phyloP scores from a whole-genome alignment of 1,140 invertebrate genomes.

The Anthonomus grandis region DNA sequence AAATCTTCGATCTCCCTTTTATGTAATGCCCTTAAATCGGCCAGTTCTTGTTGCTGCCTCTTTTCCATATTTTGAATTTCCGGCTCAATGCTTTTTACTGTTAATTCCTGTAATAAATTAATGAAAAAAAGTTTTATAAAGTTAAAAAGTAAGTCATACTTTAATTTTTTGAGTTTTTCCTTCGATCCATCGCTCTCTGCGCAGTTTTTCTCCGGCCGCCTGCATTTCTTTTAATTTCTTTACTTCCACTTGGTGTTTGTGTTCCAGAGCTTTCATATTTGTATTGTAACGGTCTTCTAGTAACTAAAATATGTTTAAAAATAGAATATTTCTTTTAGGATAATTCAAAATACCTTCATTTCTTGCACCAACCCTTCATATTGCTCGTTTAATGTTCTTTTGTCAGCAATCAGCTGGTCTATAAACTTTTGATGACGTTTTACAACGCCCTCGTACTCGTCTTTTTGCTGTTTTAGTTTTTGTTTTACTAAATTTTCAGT shows the following conservation, averaged over 20 bases:
- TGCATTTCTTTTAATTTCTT: slow-evolving; percentile 62
- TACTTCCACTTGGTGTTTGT: slow-evolving; percentile 62
- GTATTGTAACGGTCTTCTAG: slow-evolving; percentile 52
- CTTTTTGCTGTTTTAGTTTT: slow-evolving; percentile 58
- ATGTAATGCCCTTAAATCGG: slow-evolving; percentile 57
- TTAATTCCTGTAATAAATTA: slow-evolving; percentile 58
- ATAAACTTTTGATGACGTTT: slow-evolving; percentile 68
- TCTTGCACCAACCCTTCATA: slow-evolving; percentile 60
- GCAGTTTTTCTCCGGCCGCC: slow-evolving; percentile 62
- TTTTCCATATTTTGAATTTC: slow-evolving; percentile 65
- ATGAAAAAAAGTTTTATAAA: neutral
- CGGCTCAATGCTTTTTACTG: slow-evolving; percentile 69
- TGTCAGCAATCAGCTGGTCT: slow-evolving; percentile 65
- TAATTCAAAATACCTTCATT: slow-evolving; percentile 46
- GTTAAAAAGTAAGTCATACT: slow-evolving; percentile 33
- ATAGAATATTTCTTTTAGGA: neutral
- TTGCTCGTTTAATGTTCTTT: slow-evolving; percentile 62
- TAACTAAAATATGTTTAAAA: slow-evolving; percentile 13
- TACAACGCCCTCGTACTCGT: slow-evolving; percentile 61
- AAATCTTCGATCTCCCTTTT: slow-evolving; percentile 58
- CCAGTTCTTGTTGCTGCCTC: slow-evolving; percentile 59
- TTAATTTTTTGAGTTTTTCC: slow-evolving; percentile 70
- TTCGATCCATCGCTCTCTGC: slow-evolving; percentile 65
- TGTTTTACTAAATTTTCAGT: slow-evolving; percentile 38
- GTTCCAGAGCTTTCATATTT: slow-evolving; percentile 57